phyloP scores from a whole-genome alignment of 2,797 vertebrate genomes.

The Sebastes hopkinsi region DNA sequence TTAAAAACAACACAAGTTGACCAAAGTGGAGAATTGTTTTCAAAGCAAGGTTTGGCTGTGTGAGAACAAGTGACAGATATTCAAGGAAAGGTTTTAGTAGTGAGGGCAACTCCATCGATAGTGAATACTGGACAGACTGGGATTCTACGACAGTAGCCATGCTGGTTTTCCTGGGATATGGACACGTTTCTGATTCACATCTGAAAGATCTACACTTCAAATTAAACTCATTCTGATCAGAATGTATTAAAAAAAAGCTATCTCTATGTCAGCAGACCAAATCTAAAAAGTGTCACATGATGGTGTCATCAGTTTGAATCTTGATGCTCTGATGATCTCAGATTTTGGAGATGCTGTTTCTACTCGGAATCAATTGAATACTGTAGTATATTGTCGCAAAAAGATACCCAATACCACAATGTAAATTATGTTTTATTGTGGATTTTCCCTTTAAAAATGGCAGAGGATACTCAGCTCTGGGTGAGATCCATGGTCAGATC shows the following conservation, averaged over 20 bases:
- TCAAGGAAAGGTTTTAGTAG: neutral
- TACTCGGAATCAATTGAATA: neutral
- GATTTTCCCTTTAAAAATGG: neutral
- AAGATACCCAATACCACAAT: no score
- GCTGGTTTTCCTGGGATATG: neutral
- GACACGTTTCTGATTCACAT: neutral
- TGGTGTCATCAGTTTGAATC: neutral
- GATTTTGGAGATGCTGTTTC: no score
- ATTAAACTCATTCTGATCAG: neutral
- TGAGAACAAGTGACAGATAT: neutral
- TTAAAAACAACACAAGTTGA: neutral
- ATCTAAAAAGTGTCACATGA: neutral
- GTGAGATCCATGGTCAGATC: no score
- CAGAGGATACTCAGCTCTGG: neutral
- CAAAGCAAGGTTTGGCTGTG: neutral
- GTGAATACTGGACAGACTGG: neutral
- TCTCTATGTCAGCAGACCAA: neutral
- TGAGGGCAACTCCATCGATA: neutral
- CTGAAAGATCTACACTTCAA: neutral
- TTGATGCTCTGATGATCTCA: neutral
- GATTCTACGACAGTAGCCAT: neutral
- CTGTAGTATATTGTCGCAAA: no score
- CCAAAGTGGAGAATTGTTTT: neutral
- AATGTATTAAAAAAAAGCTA: neutral
- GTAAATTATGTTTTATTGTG: neutral